phyloP scores from a whole-genome alignment of 2,888 invertebrate genomes.

The Monopis laevigella region DNA sequence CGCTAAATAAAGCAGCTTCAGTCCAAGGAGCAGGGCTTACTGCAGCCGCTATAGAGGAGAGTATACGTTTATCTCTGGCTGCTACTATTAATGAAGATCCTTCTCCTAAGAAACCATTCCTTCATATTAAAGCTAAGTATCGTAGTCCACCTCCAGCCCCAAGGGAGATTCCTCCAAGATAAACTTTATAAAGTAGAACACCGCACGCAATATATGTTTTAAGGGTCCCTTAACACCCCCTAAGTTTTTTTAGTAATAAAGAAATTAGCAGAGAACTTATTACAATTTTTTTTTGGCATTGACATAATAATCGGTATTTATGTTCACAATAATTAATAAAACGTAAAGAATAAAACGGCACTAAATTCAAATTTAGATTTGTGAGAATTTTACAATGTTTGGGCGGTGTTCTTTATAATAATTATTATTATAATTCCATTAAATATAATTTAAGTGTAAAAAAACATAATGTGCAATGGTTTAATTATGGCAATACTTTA shows the following conservation, averaged over 20 bases:
- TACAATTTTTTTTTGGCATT: background rate
- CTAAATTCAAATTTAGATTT: no score
- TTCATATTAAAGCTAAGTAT: slow-evolving; percentile 79
- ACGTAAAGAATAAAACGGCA: no score
- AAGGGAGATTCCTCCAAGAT: slow-evolving; percentile 68
- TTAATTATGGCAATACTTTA: slow-evolving; percentile 5
- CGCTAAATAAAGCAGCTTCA: slow-evolving; percentile 37
- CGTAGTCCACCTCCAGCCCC: slow-evolving; percentile 75
- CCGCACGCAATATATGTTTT: background rate
- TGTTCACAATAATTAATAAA: no score
- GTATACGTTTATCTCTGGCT: slow-evolving; percentile 49
- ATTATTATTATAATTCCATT: no score
- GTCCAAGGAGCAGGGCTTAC: slow-evolving; percentile 37
- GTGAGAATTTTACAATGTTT: no score
- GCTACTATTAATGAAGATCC: slow-evolving; percentile 42
- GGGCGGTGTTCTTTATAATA: no score
- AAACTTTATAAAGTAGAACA: slow-evolving; percentile 23
- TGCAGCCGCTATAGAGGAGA: slow-evolving; percentile 59
- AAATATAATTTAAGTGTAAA: no score
- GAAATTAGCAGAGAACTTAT: no score
- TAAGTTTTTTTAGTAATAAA: no score
- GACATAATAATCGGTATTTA: no score
- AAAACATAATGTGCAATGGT: no score
- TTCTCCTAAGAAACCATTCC: slow-evolving; percentile 62
- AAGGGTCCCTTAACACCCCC: no score